These are phyloP conservation scores for Rhinopomastus cyanomelas DNA, from an alignment of 2,113 vertebrate genomes.

Conservation along the genomic window DNA sequence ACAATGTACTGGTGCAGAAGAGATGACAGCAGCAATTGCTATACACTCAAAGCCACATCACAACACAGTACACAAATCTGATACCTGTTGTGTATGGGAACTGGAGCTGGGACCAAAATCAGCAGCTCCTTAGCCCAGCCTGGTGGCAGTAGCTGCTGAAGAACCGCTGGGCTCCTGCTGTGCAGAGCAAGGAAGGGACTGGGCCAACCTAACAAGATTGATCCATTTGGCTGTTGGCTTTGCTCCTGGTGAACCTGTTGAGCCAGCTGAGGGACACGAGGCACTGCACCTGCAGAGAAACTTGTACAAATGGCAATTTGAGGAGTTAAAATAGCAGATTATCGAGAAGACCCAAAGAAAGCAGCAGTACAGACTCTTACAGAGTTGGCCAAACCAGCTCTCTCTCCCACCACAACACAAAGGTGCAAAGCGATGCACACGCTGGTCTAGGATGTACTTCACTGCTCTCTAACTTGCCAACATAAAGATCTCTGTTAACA, in stretches of 20 bases:
- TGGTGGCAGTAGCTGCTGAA: slow-evolving; percentile 11
- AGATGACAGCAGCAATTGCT: neutral
- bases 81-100: slow-evolving; percentile 67
- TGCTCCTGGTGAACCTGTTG: slow-evolving; percentile 84
- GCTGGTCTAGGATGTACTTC: neutral
- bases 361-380: neutral
- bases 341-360: neutral
- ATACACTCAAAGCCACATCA: neutral
- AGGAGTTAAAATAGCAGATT: neutral
- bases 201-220: slow-evolving; percentile 83
- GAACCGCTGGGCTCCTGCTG: neutral
- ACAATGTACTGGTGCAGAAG: neutral
- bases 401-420: too few relatives aligned
- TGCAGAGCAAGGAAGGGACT: slow-evolving; percentile 75
- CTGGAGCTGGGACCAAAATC: slow-evolving; percentile 50
- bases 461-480: neutral
- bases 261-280: slow-evolving; percentile 76
- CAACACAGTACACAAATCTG: neutral
- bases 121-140: slow-evolving; percentile 66
- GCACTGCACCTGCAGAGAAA: slow-evolving; percentile 83
- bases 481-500: neutral
- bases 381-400: neutral
- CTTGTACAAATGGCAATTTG: neutral
- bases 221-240: slow-evolving; percentile 84
- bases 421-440: neutral